Conservation (phyloP, 1,140 invertebrate genomes). For the Dendrolimus kikuchii region DNA sequence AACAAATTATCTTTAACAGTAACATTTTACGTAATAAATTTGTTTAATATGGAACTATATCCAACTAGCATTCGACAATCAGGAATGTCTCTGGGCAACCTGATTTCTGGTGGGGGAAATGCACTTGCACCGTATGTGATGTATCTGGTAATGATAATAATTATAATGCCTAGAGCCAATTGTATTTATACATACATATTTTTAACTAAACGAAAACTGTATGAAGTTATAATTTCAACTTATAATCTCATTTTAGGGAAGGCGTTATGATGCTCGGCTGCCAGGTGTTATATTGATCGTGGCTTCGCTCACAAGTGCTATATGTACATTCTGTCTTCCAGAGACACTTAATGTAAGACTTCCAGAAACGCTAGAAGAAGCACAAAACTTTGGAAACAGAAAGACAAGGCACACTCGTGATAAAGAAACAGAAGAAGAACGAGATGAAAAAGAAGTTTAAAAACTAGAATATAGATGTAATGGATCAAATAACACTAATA, state of each 20-base stretch:
- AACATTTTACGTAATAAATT: constrained; percentile 77
- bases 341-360: constrained; percentile 48
- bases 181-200: not conserved
- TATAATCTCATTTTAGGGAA: constrained; percentile 30
- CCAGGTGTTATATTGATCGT: constrained; percentile 26
- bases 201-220: too few relatives aligned
- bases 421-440: not conserved
- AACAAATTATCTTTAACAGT: constrained; percentile 77
- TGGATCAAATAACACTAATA: too few relatives aligned
- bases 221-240: too few relatives aligned
- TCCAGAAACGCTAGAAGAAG: constrained; percentile 48
- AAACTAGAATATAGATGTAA: too few relatives aligned
- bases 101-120: constrained; percentile 73
- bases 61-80: constrained; percentile 79
- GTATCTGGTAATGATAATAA: constrained; percentile 74
- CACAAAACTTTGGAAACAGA: constrained; percentile 27
- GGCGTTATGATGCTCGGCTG: constrained; percentile 24
- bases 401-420: not conserved
- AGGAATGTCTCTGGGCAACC: constrained; percentile 76
- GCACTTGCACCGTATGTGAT: constrained; percentile 82
- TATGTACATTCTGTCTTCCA: constrained; percentile 27
- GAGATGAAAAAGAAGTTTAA: not conserved
- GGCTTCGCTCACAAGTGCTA: constrained; percentile 18
- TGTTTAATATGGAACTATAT: constrained; percentile 79
- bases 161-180: too few relatives aligned